phyloP scores from a whole-genome alignment of 2,797 vertebrate species.

The Mormyrus hasselquistii region DNA sequence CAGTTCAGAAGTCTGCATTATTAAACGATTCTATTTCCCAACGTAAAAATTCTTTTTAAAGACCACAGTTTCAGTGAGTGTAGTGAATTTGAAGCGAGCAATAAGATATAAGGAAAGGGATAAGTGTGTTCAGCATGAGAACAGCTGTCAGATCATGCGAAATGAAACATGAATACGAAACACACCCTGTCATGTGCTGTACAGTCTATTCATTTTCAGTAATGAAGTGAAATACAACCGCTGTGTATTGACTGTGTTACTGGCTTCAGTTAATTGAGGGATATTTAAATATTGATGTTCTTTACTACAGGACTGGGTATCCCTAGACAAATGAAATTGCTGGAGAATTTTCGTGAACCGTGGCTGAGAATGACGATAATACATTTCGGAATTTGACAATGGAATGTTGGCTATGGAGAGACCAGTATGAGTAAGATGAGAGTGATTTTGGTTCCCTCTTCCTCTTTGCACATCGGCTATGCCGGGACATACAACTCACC shows the following conservation, averaged over 20 bases:
- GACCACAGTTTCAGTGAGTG: neutral
- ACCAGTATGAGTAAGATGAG: neutral
- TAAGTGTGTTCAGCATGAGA: neutral
- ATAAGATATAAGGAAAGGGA: neutral
- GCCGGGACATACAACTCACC: neutral
- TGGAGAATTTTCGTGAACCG: neutral
- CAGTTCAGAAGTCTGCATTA: neutral
- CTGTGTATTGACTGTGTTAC: neutral
- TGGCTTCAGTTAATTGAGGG: neutral
- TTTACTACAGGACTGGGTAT: neutral
- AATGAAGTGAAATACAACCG: neutral
- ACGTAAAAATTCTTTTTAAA: neutral
- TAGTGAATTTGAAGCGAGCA: neutral
- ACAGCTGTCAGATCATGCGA: neutral
- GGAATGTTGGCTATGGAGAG: neutral
- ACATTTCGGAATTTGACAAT: neutral
- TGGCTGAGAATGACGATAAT: neutral
- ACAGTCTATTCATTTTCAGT: neutral
- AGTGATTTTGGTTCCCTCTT: slow-evolving; percentile 16
- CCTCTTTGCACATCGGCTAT: slow-evolving; percentile 23
- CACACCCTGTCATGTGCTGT: neutral
- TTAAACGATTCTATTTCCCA: neutral
- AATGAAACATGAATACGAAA: neutral
- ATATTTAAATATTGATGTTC: neutral
- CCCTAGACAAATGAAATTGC: neutral